Evolutionary conservation across 1,140 invertebrate species (phyloP).

Genomic region (Drosophila subpulchrella): DNA sequence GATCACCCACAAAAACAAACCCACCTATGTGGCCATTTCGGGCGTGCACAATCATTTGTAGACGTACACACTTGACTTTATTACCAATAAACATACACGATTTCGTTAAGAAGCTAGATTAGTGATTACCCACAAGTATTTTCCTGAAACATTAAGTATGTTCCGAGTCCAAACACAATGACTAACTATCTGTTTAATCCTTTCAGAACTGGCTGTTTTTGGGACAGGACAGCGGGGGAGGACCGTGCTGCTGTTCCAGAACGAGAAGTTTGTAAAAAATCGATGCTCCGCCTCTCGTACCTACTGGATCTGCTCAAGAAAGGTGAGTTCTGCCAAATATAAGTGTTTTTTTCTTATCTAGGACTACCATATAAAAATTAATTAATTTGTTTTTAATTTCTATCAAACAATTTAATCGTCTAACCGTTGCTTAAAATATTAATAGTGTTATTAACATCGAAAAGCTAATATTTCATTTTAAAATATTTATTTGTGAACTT

Average conservation of each 20-base stretch:
- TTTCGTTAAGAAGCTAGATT: slow-evolving; percentile 9
- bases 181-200: slow-evolving; percentile 1
- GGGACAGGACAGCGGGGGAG: slow-evolving; percentile 77
- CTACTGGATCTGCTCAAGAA: slow-evolving; percentile 81
- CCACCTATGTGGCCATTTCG: slow-evolving; percentile 65
- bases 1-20: slow-evolving; percentile 59
- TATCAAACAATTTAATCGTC: not conserved
- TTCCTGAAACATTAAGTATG: not conserved
- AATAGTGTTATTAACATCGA: too few relatives aligned
- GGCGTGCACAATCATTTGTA: slow-evolving; percentile 66
- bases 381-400: not conserved
- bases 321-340: slow-evolving; percentile 44
- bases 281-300: slow-evolving; percentile 74
- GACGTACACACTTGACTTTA: not conserved
- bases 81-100: slow-evolving; percentile 20
- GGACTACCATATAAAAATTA: too few relatives aligned
- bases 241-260: slow-evolving; percentile 63
- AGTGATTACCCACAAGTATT: slow-evolving; percentile 14
- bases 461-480: too few relatives aligned
- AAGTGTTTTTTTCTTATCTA: not conserved
- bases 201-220: slow-evolving; percentile 77
- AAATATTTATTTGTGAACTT: too few relatives aligned
- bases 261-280: slow-evolving; percentile 82
- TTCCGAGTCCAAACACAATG: not conserved
- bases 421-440: too few relatives aligned